Base-by-base conservation (phyloP, 2,888 invertebrate species). In the Microdon myrmicae region DNA sequence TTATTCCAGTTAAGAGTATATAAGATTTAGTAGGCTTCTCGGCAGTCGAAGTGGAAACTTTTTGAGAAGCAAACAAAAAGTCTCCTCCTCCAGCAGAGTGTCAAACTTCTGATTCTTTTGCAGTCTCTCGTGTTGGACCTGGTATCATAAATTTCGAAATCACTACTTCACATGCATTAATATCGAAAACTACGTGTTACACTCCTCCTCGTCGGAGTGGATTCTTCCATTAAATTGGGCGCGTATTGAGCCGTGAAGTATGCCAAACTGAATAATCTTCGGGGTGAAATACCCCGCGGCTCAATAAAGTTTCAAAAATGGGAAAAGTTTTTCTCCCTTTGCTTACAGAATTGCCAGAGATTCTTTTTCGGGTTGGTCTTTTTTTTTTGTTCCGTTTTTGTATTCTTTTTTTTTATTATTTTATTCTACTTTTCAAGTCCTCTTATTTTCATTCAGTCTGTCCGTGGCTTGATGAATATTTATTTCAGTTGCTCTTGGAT, bases 181-280 rank as follows among this genome's bases (percentile, higher is more conserved):
- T 34, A 38, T 9, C 7, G 22, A 39, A 37, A 22, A 26, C 41
- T 47, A 58, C 32, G 58, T 47, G 64, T 53, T 47, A 20, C 45
- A 56, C 31, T 48, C 34, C 45, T 45, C 23, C 19, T 6, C 37
- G 34, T 23, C 37, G 67, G 71, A 72, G 71, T 72, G 73, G 73
- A 71, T 72, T 75, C 75, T 77, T 77, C 75, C 76, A 77, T 76
- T 77, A 76, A 75, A 77, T 77, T 77, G 75, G 72, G 68, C 72
- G 72, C 75, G 70, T 64, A 75, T 68, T 75, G 73, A 72, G 72
- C 75, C 75, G 69, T 74, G 70, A 77, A 77, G 75, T 73, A 71
- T 75, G 70, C 70, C 70, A 67, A 67, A 64, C 37, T 31, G 58
- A 68, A 55, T 43, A 58, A 66, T 49, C 58, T 61, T 47, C 41